These are phyloP conservation scores for Acestrorhynchus altus DNA, from an alignment of 2,797 vertebrate genomes.

Conservation along the genomic window DNA sequence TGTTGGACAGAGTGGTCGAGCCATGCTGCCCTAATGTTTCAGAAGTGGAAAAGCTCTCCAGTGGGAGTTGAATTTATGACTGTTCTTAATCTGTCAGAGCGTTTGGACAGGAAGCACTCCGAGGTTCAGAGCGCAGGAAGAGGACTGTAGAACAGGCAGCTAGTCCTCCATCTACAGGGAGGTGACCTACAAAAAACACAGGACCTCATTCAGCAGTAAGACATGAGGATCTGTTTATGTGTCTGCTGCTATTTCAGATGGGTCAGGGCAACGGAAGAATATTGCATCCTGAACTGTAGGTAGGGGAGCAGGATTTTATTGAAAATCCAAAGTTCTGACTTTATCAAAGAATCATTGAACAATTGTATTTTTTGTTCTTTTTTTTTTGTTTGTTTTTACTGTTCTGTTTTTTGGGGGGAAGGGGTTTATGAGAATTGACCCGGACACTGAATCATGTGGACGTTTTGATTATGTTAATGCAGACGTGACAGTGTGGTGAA, in stretches of 20 bases:
- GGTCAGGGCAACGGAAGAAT: conserved; percentile 2
- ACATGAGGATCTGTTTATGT: conserved; percentile 25
- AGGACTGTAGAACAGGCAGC: conserved; percentile 36
- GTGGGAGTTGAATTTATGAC: conserved; percentile 46
- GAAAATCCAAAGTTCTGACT: neutral
- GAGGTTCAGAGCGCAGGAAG: conserved; percentile 40
- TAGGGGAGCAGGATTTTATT: neutral
- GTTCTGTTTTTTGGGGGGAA: neutral
- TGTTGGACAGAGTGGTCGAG: conserved; percentile 33
- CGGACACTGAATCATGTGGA: neutral
- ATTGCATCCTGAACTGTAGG: conserved; percentile 8
- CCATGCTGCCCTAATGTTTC: conserved; percentile 38
- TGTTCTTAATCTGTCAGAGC: conserved; percentile 46
- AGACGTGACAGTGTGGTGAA: neutral
- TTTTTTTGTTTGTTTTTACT: neutral
- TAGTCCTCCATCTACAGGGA: conserved; percentile 41
- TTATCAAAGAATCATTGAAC: neutral
- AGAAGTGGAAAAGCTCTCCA: conserved; percentile 39
- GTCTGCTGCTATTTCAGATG: conserved; percentile 18
- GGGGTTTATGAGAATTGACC: neutral
- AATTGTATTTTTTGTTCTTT: neutral
- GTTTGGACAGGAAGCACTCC: conserved; percentile 37
- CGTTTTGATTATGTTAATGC: conserved; percentile 15
- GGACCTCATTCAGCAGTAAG: conserved; percentile 19
- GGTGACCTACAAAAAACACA: conserved; percentile 33